Evolutionary conservation across 1,140 invertebrate genomes (phyloP).

Genomic region (Aphelenchoides fujianensis): DNA sequence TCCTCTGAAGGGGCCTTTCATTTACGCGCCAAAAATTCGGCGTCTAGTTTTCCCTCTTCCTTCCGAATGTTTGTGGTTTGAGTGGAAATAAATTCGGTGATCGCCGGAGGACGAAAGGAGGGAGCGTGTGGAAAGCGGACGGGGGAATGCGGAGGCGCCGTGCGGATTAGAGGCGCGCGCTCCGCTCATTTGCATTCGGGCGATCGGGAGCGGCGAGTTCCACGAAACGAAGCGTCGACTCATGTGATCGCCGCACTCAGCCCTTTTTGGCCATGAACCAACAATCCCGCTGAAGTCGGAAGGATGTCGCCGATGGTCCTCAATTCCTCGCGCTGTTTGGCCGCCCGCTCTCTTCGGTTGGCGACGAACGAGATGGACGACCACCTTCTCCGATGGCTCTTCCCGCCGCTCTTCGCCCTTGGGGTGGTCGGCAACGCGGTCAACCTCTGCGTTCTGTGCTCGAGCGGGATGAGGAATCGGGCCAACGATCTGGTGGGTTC

Average conservation of each 20-base stretch:
- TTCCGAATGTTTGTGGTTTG: too few species aligned
- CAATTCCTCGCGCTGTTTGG: conserved; percentile 32
- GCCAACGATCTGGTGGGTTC: conserved; percentile 58
- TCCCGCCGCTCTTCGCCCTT: conserved; percentile 55
- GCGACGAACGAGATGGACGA: conserved; percentile 43
- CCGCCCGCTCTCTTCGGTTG: conserved; percentile 33
- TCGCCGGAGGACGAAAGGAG: too few species aligned
- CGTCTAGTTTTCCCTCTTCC: neutral
- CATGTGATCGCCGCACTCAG: neutral
- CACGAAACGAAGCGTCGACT: neutral
- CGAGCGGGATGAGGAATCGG: conserved; percentile 56
- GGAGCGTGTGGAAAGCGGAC: neutral
- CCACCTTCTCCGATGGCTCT: conserved; percentile 48
- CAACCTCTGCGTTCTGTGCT: conserved; percentile 56
- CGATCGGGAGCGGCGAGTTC: neutral
- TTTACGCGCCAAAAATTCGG: neutral
- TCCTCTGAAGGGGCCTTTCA: neutral
- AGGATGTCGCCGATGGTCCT: neutral
- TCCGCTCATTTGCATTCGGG: conserved; percentile 1
- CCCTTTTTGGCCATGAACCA: neutral
- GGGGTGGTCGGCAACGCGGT: conserved; percentile 57
- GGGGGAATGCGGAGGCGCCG: neutral
- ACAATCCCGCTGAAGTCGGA: neutral
- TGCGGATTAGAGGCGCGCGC: neutral
- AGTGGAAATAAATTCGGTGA: too few species aligned